Conservation (phyloP, 2,888 invertebrate species). For the Hoplodrina blanda region DNA sequence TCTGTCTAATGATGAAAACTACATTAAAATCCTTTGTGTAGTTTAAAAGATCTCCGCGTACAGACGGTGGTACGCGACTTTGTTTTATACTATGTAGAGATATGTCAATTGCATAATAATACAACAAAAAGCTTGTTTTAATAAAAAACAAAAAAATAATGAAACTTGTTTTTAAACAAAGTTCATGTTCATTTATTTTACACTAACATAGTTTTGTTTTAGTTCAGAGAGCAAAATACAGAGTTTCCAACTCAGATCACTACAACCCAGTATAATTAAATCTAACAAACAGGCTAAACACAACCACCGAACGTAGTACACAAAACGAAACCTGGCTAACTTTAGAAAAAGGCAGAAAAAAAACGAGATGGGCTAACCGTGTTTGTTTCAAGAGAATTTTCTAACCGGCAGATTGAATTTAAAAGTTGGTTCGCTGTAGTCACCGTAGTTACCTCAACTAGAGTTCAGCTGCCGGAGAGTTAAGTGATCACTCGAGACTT, state of each 20-base stretch:
- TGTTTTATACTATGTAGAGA: too few species aligned
- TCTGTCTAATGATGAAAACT: too few species aligned
- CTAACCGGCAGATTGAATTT: constrained; percentile 73
- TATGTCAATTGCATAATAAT: too few species aligned
- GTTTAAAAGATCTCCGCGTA: too few species aligned
- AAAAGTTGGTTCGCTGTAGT: constrained; percentile 65
- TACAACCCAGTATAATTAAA: constrained; percentile 38
- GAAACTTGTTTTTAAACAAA: not conserved
- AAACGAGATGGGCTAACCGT: constrained; percentile 41
- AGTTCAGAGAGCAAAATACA: not conserved
- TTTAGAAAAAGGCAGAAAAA: constrained; percentile 30
- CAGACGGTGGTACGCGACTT: too few species aligned
- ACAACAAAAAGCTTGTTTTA: too few species aligned
- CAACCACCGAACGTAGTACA: constrained; percentile 14
- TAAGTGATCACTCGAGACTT: constrained; percentile 66
- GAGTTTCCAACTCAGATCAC: constrained; percentile 4
- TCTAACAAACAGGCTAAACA: constrained; percentile 29
- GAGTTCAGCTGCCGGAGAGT: constrained; percentile 57
- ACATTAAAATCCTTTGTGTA: too few species aligned
- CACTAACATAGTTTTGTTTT: not conserved
- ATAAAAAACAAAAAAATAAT: too few species aligned
- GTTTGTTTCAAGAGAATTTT: constrained; percentile 67
- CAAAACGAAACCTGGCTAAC: constrained; percentile 24
- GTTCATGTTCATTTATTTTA: not conserved
- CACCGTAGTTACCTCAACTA: constrained; percentile 59